phyloP scores from a whole-genome alignment of 2,888 invertebrate genomes.

The Ornithoptera alexandrae region DNA sequence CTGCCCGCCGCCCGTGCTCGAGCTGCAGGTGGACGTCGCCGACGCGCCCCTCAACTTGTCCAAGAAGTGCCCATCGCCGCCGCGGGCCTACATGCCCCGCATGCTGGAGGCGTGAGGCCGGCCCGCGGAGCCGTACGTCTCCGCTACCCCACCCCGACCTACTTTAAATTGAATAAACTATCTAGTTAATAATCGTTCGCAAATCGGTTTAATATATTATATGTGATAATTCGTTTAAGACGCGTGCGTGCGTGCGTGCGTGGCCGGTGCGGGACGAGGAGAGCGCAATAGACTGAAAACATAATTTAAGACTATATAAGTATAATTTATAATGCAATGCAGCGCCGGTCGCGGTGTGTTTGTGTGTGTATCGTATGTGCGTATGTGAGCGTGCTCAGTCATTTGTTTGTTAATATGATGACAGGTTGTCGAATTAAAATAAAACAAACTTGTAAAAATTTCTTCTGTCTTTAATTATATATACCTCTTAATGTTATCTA shows the following conservation, averaged over 20 bases:
- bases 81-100: constrained; percentile 81
- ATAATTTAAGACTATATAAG: constrained; percentile 81
- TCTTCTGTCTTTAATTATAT: constrained; percentile 53
- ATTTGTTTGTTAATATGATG: constrained; percentile 85
- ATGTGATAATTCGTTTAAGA: constrained; percentile 83
- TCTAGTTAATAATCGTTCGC: constrained; percentile 77
- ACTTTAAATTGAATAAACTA: constrained; percentile 75
- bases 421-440: constrained; percentile 88
- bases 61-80: constrained; percentile 86
- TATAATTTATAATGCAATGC: constrained; percentile 83
- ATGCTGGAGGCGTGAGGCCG: constrained; percentile 83
- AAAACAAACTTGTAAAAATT: constrained; percentile 78
- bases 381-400: constrained; percentile 83
- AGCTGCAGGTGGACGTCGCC: constrained; percentile 88
- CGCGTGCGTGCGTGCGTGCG: constrained; percentile 77
- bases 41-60: constrained; percentile 94
- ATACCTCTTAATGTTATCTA: background rate
- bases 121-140: constrained; percentile 74
- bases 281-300: constrained; percentile 81
- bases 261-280: constrained; percentile 79
- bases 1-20: constrained; percentile 72
- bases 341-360: constrained; percentile 83
- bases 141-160: constrained; percentile 78
- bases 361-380: constrained; percentile 81
- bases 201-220: constrained; percentile 84